Percentiles rank a stretch among this genome's conserved stretches.
phyloP scores from a whole-genome alignment of 2,797 vertebrate species.

The Phoeniculus purpureus region DNA sequence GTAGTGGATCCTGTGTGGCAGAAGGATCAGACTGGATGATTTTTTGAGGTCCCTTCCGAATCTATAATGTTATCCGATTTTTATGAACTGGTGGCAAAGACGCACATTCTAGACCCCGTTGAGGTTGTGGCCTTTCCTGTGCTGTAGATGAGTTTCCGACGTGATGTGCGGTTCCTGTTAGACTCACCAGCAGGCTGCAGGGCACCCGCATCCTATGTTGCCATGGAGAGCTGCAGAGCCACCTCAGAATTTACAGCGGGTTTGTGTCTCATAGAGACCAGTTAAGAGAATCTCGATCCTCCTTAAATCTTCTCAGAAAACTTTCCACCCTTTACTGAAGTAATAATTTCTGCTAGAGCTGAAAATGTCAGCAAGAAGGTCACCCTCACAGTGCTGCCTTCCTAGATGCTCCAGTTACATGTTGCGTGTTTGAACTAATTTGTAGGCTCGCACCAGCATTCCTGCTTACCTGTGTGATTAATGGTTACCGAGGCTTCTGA shows the following conservation, averaged over 20 bases:
- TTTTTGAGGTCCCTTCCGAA: background rate
- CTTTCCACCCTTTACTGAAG: background rate
- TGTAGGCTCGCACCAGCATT: background rate
- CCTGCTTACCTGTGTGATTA: background rate
- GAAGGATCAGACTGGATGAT: too few species aligned
- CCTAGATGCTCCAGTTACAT: background rate
- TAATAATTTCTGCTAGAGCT: background rate
- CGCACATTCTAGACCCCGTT: fast-evolving
- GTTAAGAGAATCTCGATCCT: background rate
- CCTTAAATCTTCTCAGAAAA: background rate
- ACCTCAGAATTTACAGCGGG: background rate
- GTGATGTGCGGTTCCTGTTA: background rate
- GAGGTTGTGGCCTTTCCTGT: background rate
- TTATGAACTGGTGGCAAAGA: background rate
- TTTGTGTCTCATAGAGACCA: background rate
- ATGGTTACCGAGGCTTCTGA: background rate
- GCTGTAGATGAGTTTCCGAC: background rate
- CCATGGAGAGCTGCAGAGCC: background rate
- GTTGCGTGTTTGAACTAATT: background rate
- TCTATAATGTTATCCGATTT: background rate
- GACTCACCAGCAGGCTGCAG: background rate
- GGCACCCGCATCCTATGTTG: background rate
- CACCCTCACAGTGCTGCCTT: fast-evolving
- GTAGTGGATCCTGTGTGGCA: too few species aligned
- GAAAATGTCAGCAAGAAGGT: background rate